Conservation (phyloP, 2,888 invertebrate genomes). For the Ferdinandea cuprea region DNA sequence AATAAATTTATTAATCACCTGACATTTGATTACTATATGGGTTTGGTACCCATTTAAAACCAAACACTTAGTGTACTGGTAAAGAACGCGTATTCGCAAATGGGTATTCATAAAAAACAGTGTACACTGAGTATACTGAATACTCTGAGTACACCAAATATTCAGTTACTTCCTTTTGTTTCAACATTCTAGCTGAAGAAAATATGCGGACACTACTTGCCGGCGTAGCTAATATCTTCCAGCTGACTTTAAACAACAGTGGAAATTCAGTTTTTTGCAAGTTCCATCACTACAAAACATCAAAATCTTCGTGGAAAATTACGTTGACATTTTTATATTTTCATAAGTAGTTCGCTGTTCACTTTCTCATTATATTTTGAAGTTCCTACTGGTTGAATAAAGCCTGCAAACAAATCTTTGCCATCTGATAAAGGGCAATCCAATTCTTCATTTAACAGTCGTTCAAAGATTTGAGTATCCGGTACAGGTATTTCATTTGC, state of each 20-base stretch:
- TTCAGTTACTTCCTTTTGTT: slow-evolving; percentile 17
- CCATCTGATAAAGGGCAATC: slow-evolving; percentile 10
- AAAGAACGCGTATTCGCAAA: slow-evolving; percentile 1
- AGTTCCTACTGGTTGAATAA: too few relatives aligned
- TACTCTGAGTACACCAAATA: slow-evolving; percentile 15
- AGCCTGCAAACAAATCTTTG: slow-evolving; percentile 24
- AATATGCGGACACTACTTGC: slow-evolving; percentile 20
- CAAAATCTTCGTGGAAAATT: too few relatives aligned
- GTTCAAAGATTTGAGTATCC: slow-evolving; percentile 2
- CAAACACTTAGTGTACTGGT: slow-evolving; percentile 15
- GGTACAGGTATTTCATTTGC: not conserved
- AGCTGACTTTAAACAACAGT: slow-evolving; percentile 15
- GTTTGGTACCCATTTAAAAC: slow-evolving; percentile 16
- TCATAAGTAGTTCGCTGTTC: too few relatives aligned
- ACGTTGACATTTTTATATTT: too few relatives aligned
- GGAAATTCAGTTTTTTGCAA: slow-evolving; percentile 15
- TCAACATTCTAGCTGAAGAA: slow-evolving; percentile 41
- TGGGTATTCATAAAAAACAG: slow-evolving; percentile 20
- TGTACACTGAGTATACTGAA: slow-evolving; percentile 15
- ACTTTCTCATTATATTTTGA: too few relatives aligned
- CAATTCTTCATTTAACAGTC: slow-evolving; percentile 25
- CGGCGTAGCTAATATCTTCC: not conserved
- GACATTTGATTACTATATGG: slow-evolving; percentile 6
- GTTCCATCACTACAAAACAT: too few relatives aligned
- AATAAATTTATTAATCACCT: slow-evolving; percentile 31